phyloP scores from a whole-genome alignment of 2,113 vertebrate genomes.

The Myxocyprinus asiaticus region DNA sequence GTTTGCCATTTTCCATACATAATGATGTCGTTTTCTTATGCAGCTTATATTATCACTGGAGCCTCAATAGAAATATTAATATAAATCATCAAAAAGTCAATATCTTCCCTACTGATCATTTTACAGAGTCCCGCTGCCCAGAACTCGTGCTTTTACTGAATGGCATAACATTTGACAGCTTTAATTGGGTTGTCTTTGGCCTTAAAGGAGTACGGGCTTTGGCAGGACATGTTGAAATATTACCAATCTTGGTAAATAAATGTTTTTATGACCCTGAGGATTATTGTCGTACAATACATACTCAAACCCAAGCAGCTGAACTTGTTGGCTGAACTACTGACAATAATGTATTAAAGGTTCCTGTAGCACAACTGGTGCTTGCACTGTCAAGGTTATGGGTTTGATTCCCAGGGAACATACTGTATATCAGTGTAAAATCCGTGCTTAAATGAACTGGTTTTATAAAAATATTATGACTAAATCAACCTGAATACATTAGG shows the following conservation, averaged over 20 bases:
- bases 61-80: not conserved
- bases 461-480: too few species aligned
- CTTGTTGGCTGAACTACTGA: not conserved
- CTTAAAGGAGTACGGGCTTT: constrained; percentile 58
- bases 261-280: constrained; percentile 57
- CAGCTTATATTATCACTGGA: not conserved
- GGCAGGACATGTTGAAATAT: constrained; percentile 72
- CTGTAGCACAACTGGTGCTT: not conserved
- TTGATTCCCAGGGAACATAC: too few species aligned
- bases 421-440: too few species aligned
- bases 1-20: not conserved
- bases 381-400: too few species aligned
- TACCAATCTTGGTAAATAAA: constrained; percentile 60
- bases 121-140: not conserved
- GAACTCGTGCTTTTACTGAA: not conserved
- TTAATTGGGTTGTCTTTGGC: constrained; percentile 66
- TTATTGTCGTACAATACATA: constrained; percentile 19
- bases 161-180: constrained; percentile 43
- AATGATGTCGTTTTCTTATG: not conserved
- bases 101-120: not conserved
- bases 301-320: not conserved
- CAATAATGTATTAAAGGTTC: not conserved
- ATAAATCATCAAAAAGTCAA: not conserved
- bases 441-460: too few species aligned
- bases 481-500: too few species aligned